Evolutionary conservation across 2,888 invertebrate species (phyloP), one percentile per base, ranked within the genome.

Genomic region (Pelosia muscerda): DNA sequence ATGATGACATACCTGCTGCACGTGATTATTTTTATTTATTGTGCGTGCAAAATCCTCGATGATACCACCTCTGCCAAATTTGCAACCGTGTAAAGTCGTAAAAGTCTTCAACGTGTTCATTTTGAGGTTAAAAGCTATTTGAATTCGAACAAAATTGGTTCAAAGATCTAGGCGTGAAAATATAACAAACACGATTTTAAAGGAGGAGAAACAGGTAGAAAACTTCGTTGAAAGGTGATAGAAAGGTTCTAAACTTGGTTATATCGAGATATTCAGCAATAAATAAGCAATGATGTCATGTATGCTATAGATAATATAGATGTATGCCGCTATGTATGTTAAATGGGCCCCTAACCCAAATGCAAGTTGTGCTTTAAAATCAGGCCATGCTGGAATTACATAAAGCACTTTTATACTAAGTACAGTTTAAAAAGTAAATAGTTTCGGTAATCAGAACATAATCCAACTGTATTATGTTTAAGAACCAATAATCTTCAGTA

Each of bases 381-480:
- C 42, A 42, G 42, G 13, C 42, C 42, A 19, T 42, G 19, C n/a
- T 49, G 15, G n/a, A 49, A 49, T 49, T 49, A 49, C n/a, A 8
- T 19, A n/a, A n/a, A 49, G 49, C 49, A 49, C n/a, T 49, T n/a
- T 49, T n/a, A 49, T 49, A 49, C n/a, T 19, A 42, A 9, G n/a
- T n/a, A n/a, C 31, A 58, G 13, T 31, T 22, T 22, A 31, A 58
- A 58, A 2, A 31, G n/a, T 58, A 22, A 58, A 31, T 31, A 58
- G 58, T 58, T 58, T 13, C 4, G 28, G 31, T 58, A 58, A 31
- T 58, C 58, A 58, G 58, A 58, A 31, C 58, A 58, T 34, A 59
- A 58, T 59, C 34, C 58, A 59, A 59, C 23, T 34, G 34, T 58
- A 31, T 34, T 34, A 59, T 31, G 42, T 49, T 49, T 49, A 49